Evolutionary conservation across 2,113 vertebrate genomes (phyloP).

Genomic region (Antigone vipio): DNA sequence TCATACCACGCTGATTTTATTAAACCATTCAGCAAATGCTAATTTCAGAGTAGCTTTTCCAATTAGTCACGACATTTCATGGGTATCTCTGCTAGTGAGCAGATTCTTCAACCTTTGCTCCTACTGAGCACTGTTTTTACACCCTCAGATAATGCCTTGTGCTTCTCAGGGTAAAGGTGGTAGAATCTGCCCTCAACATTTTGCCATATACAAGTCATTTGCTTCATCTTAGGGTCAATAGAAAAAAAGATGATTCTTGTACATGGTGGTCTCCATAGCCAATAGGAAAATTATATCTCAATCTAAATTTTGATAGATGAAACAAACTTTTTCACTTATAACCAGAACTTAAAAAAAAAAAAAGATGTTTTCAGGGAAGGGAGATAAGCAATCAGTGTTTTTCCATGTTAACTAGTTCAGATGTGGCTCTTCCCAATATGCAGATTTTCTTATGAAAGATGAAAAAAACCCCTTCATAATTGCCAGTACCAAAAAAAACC

Average conservation of each 20-base stretch:
- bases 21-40: constrained; percentile 32
- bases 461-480: neutral
- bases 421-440: neutral
- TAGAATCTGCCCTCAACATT: neutral
- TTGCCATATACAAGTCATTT: accelerated
- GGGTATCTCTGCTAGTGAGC: neutral
- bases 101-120: neutral
- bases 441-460: neutral
- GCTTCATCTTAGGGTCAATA: neutral
- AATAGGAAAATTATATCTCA: neutral
- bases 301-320: neutral
- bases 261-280: accelerated
- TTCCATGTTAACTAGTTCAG: neutral
- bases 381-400: neutral
- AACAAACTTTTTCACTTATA: neutral
- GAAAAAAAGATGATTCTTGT: neutral
- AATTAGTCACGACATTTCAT: neutral
- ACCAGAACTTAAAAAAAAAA: neutral
- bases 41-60: neutral
- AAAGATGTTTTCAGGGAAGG: neutral
- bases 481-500: neutral
- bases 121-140: neutral
- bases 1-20: neutral
- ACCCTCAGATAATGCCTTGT: neutral
- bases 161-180: neutral